phyloP scores from a whole-genome alignment of 2,113 vertebrate genomes.

The Rutilus rutilus region DNA sequence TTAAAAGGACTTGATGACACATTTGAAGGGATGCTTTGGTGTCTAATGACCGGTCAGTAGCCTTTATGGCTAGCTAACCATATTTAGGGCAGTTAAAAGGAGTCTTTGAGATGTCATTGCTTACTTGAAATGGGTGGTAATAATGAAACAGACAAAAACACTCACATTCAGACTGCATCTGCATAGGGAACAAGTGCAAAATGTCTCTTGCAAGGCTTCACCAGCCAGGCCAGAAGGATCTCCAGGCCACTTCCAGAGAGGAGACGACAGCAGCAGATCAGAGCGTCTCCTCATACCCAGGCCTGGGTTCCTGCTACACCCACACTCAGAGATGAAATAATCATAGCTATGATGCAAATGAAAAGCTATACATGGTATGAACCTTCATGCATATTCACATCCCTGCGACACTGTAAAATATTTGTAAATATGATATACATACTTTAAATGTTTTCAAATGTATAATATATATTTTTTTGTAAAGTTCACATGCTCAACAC shows the following conservation, averaged over 20 bases:
- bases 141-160: background rate
- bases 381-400: constrained; percentile 38
- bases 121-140: constrained; percentile 20
- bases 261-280: background rate
- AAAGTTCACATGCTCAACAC: constrained; percentile 56
- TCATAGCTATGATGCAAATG: constrained; percentile 31
- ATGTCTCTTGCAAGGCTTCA: background rate
- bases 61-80: background rate
- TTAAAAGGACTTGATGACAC: constrained; percentile 23
- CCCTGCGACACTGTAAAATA: constrained; percentile 50
- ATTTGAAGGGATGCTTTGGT: constrained; percentile 38
- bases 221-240: constrained; percentile 11
- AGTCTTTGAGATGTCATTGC: background rate
- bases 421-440: constrained; percentile 55
- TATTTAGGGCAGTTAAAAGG: background rate
- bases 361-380: constrained; percentile 36
- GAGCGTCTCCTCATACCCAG: background rate
- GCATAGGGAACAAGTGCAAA: constrained; percentile 32
- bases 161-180: background rate
- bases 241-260: constrained; percentile 41
- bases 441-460: constrained; percentile 65
- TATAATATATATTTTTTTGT: constrained; percentile 67
- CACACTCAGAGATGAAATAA: constrained; percentile 24
- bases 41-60: background rate
- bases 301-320: constrained; percentile 43